Conservation (phyloP, 2,888 invertebrate genomes). For the Pachydiplax longipennis region DNA sequence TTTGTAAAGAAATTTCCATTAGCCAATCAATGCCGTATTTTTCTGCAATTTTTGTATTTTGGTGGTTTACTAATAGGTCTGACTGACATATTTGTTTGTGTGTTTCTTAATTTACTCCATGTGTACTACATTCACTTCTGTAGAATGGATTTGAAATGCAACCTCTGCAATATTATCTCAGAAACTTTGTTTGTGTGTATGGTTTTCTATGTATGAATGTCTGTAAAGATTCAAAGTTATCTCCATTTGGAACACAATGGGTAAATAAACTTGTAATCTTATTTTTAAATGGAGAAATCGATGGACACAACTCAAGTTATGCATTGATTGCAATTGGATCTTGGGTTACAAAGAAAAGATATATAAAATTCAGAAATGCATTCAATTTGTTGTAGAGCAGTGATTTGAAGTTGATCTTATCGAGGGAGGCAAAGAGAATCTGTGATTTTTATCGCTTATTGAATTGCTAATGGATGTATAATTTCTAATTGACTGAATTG, state of each 20-base stretch:
- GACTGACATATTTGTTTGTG: too few species aligned
- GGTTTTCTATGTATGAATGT: too few species aligned
- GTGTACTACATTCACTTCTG: too few species aligned
- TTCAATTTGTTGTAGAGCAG: not conserved
- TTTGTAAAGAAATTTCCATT: too few species aligned
- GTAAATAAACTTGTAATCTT: not conserved
- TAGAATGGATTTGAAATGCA: too few species aligned
- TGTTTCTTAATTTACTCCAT: too few species aligned
- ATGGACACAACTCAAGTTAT: not conserved
- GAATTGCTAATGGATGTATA: not conserved
- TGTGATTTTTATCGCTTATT: constrained; percentile 40
- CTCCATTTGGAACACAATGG: not conserved
- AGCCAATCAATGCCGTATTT: too few species aligned
- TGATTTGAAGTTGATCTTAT: constrained; percentile 5
- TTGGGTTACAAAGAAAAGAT: not conserved
- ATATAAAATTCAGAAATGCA: not conserved
- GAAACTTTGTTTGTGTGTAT: too few species aligned
- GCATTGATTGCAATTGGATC: not conserved
- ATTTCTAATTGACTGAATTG: not conserved
- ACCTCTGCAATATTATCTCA: too few species aligned
- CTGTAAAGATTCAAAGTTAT: not conserved
- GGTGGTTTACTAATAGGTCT: too few species aligned
- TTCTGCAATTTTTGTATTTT: too few species aligned
- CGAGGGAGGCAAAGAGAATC: constrained; percentile 28
- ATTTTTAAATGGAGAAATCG: not conserved